Conservation (phyloP, 1,140 invertebrate genomes). For the Drosophila yakuba region DNA sequence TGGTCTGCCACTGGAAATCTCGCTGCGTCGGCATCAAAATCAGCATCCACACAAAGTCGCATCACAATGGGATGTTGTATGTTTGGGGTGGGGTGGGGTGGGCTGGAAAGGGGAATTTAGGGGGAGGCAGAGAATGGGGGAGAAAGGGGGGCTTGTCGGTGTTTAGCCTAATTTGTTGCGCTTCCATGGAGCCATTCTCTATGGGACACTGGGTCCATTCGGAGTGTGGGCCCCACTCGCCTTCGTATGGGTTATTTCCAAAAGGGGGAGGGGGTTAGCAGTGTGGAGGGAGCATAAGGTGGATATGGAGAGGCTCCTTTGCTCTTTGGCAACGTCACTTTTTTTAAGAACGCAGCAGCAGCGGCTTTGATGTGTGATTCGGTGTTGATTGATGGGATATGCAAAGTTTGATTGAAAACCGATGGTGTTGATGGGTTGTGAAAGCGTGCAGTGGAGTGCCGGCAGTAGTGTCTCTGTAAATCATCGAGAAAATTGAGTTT, state of each 20-base stretch:
- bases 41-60: slow-evolving; percentile 7
- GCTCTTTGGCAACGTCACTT: slow-evolving; percentile 53
- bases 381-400: slow-evolving; percentile 70
- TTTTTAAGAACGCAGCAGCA: slow-evolving; percentile 33
- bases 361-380: slow-evolving; percentile 65
- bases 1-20: slow-evolving; percentile 16
- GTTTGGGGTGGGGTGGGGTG: neutral
- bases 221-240: neutral
- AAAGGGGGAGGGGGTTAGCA: neutral
- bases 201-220: neutral
- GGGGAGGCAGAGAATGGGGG: no score
- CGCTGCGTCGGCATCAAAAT: slow-evolving; percentile 6
- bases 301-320: slow-evolving; percentile 7
- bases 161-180: slow-evolving; percentile 74
- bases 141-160: slow-evolving; percentile 17
- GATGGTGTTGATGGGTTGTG: slow-evolving; percentile 31
- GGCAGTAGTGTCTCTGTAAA: slow-evolving; percentile 49
- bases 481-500: slow-evolving; percentile 62
- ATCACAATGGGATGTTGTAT: neutral
- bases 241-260: neutral
- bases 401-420: slow-evolving; percentile 76
- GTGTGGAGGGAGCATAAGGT: neutral
- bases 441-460: neutral
- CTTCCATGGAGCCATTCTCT: slow-evolving; percentile 19
- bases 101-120: neutral